Evolutionary conservation across 2,797 vertebrate species (phyloP), one percentile per base, ranked within the genome.

Genomic region (Rhinogobio ventralis): DNA sequence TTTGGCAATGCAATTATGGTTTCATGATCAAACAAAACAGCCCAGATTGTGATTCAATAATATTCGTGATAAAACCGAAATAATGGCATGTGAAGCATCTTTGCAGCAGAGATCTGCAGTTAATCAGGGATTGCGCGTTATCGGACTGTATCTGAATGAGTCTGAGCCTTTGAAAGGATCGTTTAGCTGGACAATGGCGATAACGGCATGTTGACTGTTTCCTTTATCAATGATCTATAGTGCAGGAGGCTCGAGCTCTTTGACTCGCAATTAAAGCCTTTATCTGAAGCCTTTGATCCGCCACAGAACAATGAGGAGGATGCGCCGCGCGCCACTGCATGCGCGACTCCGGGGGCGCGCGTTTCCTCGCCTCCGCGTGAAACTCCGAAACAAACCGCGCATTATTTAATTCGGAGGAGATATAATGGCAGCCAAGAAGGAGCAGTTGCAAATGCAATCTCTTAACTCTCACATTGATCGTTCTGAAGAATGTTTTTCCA

Each of bases 141-240:
- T 68, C 73, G 39, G 49, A 2, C 53, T n/a, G 51, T 1, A 3
- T 36, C 2, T 49, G 55, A 46, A 73, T 82, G 25, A 82, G 85
- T 92, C 89, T 92, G 91, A 88, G 85, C 4, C 67, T 11, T 88
- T 90, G 89, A 93, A 92, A 86, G 88, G 91, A 91, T 92, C 91
- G 92, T 91, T 94, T 93, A 94, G 90, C 91, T 88, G 82, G 60
- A 93, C 93, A 92, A 89, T 92, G 90, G 83, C 89, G 92, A 94
- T 94, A 93, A 94, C 87, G 84, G 84, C 51, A 90, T 86, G 90
- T 86, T 92, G 67, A 88, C 91, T 91, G 91, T 92, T 86, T 91
- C 88, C 89, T 91, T 90, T 90, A 89, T 95, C 92, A 86, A 89
- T 66, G 91, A 93, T 91, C 91, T 92, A 89, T 91, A 87, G 88